Base-by-base conservation (phyloP, 2,797 vertebrate species). In the Sebastes itinus region DNA sequence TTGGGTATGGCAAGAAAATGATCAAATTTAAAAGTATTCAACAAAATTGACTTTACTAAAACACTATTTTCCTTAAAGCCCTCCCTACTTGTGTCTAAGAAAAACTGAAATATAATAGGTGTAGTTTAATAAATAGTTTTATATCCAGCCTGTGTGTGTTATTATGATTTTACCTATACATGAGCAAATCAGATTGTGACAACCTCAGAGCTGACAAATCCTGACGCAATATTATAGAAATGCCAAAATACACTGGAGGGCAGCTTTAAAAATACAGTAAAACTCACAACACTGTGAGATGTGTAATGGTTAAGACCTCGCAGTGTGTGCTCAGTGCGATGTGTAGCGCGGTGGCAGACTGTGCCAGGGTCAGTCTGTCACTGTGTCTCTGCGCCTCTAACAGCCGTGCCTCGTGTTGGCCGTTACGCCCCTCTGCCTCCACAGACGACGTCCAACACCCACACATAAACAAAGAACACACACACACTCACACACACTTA, bases 321-420 rank as follows among this genome's bases (percentile, higher is more conserved):
- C 42, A 69, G 54, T 55, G 77, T 84, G 78, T 56, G 77, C 65
- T 66, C 69, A 46, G 79, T 30, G 67, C 46, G 16, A 59, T 55
- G 61, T 42, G 42, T 25, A 35, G 61, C 18, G 59, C 30, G 55
- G 60, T 60, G 46, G 49, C 75, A 62, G 65, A 59, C 80, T 69
- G 80, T 88, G 86, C 69, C 89, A 87, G 90, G 81, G 83, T 91
- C 87, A 83, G 82, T 77, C 87, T 82, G 89, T 86, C 80, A 85
- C 81, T 35, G 68, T 83, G 82, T 81, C 83, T 70, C 83, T 67
- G 77, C 66, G 80, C 88, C 83, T 89, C 80, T 59, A 81, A 81
- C 78, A 83, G 79, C 77, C 75, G 61, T 78, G 90, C 75, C 71
- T 88, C 18, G 77, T 90, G 88, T 87, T 93, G 89, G 92, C 83